These are phyloP conservation scores for Pelochelys cantorii DNA, from an alignment of 2,797 vertebrate species.

Conservation along the genomic window DNA sequence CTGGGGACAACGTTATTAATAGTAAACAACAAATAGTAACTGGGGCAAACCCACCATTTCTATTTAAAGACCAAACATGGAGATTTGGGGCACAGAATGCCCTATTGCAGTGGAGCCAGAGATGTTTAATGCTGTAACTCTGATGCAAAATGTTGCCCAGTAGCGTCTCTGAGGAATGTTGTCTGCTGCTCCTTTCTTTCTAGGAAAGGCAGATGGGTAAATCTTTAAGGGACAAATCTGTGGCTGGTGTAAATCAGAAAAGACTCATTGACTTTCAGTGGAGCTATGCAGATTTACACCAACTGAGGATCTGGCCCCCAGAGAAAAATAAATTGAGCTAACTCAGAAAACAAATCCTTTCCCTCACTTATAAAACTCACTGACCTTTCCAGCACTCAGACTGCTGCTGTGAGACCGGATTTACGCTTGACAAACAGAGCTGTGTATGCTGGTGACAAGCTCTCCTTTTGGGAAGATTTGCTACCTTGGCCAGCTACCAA, in stretches of 20 bases:
- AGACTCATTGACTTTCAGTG: no score
- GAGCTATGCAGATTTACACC: neutral
- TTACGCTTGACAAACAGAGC: neutral
- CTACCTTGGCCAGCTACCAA: conserved; percentile 29
- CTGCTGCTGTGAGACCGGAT: neutral
- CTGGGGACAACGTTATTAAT: neutral
- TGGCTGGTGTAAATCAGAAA: accelerated
- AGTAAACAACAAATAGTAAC: neutral
- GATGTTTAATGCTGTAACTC: neutral
- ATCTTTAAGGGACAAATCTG: accelerated
- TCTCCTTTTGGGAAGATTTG: neutral
- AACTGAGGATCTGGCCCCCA: accelerated
- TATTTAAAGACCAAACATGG: neutral
- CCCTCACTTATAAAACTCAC: neutral
- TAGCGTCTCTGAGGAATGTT: neutral
- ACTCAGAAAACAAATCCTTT: neutral
- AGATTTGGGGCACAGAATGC: neutral
- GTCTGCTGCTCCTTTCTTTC: neutral
- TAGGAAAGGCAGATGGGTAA: neutral
- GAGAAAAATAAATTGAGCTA: neutral
- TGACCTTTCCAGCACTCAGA: neutral
- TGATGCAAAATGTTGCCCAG: neutral
- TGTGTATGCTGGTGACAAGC: conserved; percentile 11
- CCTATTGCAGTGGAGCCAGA: neutral
- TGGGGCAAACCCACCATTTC: neutral